Conservation (phyloP, 2,797 vertebrate genomes). For the Coccyzus lansbergi region DNA sequence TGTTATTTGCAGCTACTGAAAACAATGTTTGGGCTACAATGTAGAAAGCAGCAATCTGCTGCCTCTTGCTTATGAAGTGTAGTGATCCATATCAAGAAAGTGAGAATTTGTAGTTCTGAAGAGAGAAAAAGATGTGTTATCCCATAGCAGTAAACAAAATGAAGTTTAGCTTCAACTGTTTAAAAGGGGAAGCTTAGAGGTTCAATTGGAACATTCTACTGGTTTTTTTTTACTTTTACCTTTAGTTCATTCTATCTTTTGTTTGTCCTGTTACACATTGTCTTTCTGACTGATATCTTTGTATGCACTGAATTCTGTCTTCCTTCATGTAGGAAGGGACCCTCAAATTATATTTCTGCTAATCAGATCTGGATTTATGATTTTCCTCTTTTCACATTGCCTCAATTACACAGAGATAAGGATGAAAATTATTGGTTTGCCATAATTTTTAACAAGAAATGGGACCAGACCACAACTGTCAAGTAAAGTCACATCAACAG, state of each 20-base stretch:
- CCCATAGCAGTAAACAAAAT: neutral
- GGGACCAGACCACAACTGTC: neutral
- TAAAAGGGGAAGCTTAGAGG: neutral
- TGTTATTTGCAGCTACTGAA: constrained; percentile 38
- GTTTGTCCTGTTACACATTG: fast-evolving
- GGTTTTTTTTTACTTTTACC: neutral
- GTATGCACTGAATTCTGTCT: neutral
- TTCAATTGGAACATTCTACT: neutral
- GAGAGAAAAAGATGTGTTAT: neutral
- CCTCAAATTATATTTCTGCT: neutral
- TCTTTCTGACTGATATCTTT: neutral
- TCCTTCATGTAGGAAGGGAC: neutral
- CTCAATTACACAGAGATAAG: neutral
- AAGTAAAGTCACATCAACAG: neutral
- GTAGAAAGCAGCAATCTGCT: neutral
- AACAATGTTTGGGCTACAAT: constrained; percentile 31
- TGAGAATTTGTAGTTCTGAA: constrained; percentile 16
- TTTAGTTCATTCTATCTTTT: neutral
- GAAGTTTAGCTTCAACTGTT: neutral
- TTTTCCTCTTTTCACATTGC: neutral
- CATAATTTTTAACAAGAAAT: neutral
- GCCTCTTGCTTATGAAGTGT: constrained; percentile 9
- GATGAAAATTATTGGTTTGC: constrained; percentile 13
- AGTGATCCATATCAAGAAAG: constrained; percentile 9
- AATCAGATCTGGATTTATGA: neutral